phyloP scores from a whole-genome alignment of 2,888 invertebrate genomes.

The Phlogophora meticulosa region DNA sequence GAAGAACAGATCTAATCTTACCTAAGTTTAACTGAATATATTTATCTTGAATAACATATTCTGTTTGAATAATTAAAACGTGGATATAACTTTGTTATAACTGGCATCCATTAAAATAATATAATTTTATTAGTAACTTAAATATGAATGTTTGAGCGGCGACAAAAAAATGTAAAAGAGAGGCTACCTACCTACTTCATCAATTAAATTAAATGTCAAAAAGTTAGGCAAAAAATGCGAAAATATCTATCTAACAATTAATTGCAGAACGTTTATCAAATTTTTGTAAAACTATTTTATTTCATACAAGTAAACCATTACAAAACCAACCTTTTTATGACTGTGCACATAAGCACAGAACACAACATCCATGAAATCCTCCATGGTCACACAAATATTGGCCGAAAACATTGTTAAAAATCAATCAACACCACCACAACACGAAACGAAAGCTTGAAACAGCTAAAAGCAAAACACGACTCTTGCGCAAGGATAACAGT shows the following conservation, averaged over 20 bases:
- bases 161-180: not conserved
- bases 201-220: too few relatives aligned
- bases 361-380: slow-evolving; percentile 87
- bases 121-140: not conserved
- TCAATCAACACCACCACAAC: slow-evolving; percentile 45
- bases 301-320: not conserved
- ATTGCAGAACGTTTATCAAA: not conserved
- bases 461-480: slow-evolving; percentile 43
- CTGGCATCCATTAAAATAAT: not conserved
- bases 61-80: not conserved
- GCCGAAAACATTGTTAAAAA: slow-evolving; percentile 83
- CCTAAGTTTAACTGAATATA: not conserved
- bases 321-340: slow-evolving; percentile 76
- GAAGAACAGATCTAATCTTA: slow-evolving; percentile 21
- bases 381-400: slow-evolving; percentile 81
- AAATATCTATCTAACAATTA: too few relatives aligned
- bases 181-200: not conserved
- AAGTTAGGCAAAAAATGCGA: too few relatives aligned
- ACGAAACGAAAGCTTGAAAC: slow-evolving; percentile 46
- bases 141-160: not conserved
- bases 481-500: slow-evolving; percentile 50
- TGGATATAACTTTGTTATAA: not conserved
- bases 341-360: slow-evolving; percentile 82
- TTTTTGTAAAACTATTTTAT: not conserved
- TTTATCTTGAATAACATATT: slow-evolving; percentile 5